Base-by-base conservation (phyloP, 2,797 vertebrate genomes). In the Chelidonichthys spinosus region DNA sequence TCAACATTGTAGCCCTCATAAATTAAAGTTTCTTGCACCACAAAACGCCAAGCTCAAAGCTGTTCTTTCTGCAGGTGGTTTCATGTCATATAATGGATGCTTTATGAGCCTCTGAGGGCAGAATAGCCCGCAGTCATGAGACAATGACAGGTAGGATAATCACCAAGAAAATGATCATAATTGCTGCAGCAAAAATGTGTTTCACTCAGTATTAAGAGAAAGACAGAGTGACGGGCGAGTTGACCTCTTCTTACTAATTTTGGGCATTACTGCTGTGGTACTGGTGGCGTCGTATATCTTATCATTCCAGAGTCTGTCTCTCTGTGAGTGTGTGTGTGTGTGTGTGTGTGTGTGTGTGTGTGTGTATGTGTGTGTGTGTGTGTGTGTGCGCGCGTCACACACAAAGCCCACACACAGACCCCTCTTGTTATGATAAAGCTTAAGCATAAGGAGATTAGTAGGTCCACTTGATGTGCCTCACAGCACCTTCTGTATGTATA, bases 221-320 rank as follows among this genome's bases (percentile, higher is more conserved):
- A 46, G 10, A 18, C 37, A 53, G 56, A 61, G 33, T 37, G 39
- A 25, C 7, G 33, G 18, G 25, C 2, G 15, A 74, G 63, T 50
- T 67, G 56, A 81, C 58, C 53, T 79, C 39, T 69, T 82, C 62
- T 85, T 76, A 87, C 89, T 89, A 76, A 83, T 81, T 92, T 91
- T 90, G 90, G 90, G 78, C 87, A 86, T 92, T 81, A 61, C 58
- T 75, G 64, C 85, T 75, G 73, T 70, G 3, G 79, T 56, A 56
- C 74, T 40, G 44, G 63, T 78, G 32, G 73, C 67, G 77, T 80
- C 65, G 42, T 89, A 59, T 69, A 82, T 89, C 73, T 89, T 83
- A 82, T 89, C 78, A 72, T 78, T 82, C 74, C 85, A 72, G 36
- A 78, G 62, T 59, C 56, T 62, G 60, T 71, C 76, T 72, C 56